phyloP scores from a whole-genome alignment of 2,113 vertebrate species.

The Notothenia coriiceps region DNA sequence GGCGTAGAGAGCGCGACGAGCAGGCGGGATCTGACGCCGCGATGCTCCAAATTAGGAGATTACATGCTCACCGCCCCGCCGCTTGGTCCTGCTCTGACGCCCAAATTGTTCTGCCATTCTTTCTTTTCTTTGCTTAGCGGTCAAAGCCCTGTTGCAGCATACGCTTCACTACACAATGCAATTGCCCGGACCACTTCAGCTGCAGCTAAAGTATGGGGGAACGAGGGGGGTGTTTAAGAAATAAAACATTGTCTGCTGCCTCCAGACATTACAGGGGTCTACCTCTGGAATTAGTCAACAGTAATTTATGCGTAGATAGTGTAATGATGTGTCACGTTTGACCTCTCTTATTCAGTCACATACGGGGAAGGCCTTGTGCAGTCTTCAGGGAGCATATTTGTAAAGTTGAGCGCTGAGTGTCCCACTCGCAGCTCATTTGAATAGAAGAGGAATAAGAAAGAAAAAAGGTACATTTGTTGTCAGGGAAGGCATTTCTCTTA shows the following conservation, averaged over 20 bases:
- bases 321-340: conserved; percentile 20
- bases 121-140: conserved; percentile 63
- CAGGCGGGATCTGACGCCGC: conserved; percentile 57
- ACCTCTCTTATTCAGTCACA: conserved; percentile 21
- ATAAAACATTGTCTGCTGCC: background rate
- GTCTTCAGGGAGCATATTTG: conserved; percentile 19
- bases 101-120: conserved; percentile 78
- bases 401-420: conserved; percentile 24
- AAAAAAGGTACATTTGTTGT: conserved; percentile 45
- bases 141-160: conserved; percentile 45
- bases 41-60: conserved; percentile 85
- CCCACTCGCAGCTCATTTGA: conserved; percentile 54
- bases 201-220: background rate
- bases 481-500: conserved; percentile 52
- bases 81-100: conserved; percentile 59
- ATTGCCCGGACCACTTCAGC: conserved; percentile 26
- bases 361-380: conserved; percentile 7
- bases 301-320: conserved; percentile 12
- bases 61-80: conserved; percentile 73
- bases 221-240: background rate
- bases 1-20: conserved; percentile 31
- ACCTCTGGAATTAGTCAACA: conserved; percentile 25
- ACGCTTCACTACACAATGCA: conserved; percentile 46
- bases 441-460: conserved; percentile 14
- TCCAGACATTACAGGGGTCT: background rate